Conservation (phyloP, 2,888 invertebrate species). For the Acronicta leporina region DNA sequence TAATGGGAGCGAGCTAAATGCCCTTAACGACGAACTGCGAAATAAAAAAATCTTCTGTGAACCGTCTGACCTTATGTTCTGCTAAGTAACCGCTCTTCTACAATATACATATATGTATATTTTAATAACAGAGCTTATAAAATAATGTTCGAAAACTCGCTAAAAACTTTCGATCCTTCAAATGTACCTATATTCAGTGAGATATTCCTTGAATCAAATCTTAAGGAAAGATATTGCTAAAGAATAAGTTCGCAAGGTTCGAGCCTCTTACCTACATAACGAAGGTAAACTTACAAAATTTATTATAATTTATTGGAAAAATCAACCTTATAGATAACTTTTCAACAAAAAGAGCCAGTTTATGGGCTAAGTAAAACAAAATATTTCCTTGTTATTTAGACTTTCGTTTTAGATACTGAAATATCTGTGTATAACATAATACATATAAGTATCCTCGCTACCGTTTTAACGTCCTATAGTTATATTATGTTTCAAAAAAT, state of each 20-base stretch:
- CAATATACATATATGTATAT: conserved; percentile 37
- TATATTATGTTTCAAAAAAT: too few relatives aligned
- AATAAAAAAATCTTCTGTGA: too few relatives aligned
- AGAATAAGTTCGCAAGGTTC: conserved; percentile 42
- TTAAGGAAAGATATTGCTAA: conserved; percentile 46
- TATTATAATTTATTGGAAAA: conserved; percentile 59
- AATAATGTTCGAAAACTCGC: conserved; percentile 33
- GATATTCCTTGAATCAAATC: conserved; percentile 58
- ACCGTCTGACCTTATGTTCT: too few relatives aligned
- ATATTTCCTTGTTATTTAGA: conserved; percentile 42
- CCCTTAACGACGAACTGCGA: too few relatives aligned
- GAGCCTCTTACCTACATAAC: conserved; percentile 40
- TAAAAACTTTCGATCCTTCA: conserved; percentile 45
- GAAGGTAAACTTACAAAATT: conserved; percentile 54
- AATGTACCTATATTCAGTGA: conserved; percentile 52
- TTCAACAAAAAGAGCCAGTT: conserved; percentile 45
- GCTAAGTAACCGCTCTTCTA: too few relatives aligned
- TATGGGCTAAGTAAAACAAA: conserved; percentile 29
- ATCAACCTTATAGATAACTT: conserved; percentile 49
- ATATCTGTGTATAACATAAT: too few relatives aligned
- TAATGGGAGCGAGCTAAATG: too few relatives aligned
- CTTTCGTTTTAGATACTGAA: neutral
- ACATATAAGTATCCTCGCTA: too few relatives aligned
- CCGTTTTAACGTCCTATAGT: too few relatives aligned
- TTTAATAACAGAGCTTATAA: conserved; percentile 47